Evolutionary conservation across 1,140 invertebrate genomes (phyloP), one percentile per base, ranked within the genome.

Genomic region (Drosophila teissieri): DNA sequence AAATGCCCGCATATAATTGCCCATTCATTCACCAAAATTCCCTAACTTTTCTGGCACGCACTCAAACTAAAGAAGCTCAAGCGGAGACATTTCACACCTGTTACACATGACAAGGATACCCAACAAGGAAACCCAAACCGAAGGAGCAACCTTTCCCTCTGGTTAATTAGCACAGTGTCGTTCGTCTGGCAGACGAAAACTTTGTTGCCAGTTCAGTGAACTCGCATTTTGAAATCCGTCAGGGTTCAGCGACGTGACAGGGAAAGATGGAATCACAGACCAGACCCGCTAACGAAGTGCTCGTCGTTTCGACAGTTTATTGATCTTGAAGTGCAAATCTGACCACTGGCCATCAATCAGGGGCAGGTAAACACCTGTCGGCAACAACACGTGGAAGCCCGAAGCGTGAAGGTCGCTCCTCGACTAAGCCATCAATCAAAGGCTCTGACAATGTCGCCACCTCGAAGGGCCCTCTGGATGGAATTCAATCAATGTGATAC

Each of bases 291-390:
- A 64, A 74, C 72, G 62, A 75, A 80, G 52, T 80, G 53, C 54
- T 49, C 56, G 24, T 49, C 56, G 24, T 61, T 74, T 49, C 44
- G 72, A 44, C 54, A 46, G 55, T 68, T 82, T 78, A 86, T 75
- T 70, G 78, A 75, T 79, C 70, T 64, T 58, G 36, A 68, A 85
- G 61, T 84, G 65, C 62, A 58, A 62, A 42, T 75, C 57, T 82
- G 83, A 82, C 82, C 78, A 53, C 54, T 81, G 70, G 65, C 72
- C 70, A 86, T 86, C 82, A 88, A 86, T 86, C 82, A 86, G 42
- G 36, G 51, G 57, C 31, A 52, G 49, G 49, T 52, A 81, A 85
- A 81, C 78, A 73, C 54, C 76, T 65, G 67, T 27, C 39, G 54
- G 6, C 31, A 57, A 58, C 27, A 36, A 27, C 54, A 78, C 62